A percentile compares a stretch with the other conserved stretches of the same genome.
Evolutionary conservation across 2,888 invertebrate genomes (phyloP).

Genomic region (Lepidocyrtinus sp.): DNA sequence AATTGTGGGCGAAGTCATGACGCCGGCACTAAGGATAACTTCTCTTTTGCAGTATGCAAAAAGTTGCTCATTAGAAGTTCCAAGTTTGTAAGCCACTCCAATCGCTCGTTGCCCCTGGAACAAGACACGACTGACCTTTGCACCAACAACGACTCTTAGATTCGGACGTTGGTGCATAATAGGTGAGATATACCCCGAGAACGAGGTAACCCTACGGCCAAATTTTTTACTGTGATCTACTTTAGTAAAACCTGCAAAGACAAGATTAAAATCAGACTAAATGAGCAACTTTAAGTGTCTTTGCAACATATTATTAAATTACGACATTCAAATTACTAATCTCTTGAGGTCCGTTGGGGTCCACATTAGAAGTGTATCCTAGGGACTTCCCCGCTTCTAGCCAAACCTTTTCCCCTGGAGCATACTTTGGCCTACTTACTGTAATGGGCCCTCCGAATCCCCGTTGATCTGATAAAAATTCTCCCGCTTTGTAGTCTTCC

Average conservation of each 20-base stretch:
- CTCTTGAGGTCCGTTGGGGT: conserved; percentile 21
- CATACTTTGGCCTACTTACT: not conserved
- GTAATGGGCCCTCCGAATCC: conserved; percentile 16
- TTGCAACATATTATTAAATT: too few relatives aligned
- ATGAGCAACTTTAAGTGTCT: too few relatives aligned
- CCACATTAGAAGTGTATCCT: conserved; percentile 14
- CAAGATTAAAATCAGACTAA: too few relatives aligned
- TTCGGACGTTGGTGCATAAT: not conserved
- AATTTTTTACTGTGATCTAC: conserved; percentile 2
- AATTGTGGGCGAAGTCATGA: too few relatives aligned
- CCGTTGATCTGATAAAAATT: conserved; percentile 16
- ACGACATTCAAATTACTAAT: too few relatives aligned
- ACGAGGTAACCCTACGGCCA: not conserved
- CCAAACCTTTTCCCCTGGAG: conserved; percentile 17
- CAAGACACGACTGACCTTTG: not conserved
- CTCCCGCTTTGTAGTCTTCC: conserved; percentile 14
- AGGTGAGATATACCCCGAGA: conserved; percentile 3
- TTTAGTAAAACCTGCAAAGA: not conserved
- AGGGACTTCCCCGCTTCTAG: not conserved
- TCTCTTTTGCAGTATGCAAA: too few relatives aligned
- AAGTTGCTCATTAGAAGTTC: too few relatives aligned
- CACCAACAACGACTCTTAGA: not conserved
- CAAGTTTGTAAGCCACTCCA: too few relatives aligned
- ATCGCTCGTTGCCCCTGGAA: not conserved
- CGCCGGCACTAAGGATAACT: too few relatives aligned